Base-by-base conservation (phyloP, 2,888 invertebrate species). In the Torymus texanus region DNA sequence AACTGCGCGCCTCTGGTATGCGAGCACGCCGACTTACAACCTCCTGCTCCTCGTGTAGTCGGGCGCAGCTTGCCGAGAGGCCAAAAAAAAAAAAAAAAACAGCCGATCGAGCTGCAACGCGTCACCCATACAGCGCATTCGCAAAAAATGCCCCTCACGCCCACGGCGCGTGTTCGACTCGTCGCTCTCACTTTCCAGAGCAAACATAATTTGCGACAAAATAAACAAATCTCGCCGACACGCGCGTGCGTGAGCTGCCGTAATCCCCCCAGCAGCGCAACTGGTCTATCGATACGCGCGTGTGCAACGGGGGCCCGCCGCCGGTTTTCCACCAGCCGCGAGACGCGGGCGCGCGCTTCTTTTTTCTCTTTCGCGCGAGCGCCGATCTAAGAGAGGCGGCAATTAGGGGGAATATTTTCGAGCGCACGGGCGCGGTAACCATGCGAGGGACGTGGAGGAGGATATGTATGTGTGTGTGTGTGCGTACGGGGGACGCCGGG, bases 391-490 rank as follows among this genome's bases (percentile, higher is more conserved):
- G 41, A 41, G 41, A 41, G 29, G 24, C 67, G 51, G 65, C 13
- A 62, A 75, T 71, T 21, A 66, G 65, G 62, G 59, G 55, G 65
- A 65, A 65, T 53, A 79, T 75, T 75, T 71, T 41, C 41, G 21
- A 21, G 21, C 1, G 21, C 62, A 29, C 72, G 62, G 13, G 74
- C 78, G 76, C 72, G 16, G 58, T 56, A 75, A 67, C 72, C 74
- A 76, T 78, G 14, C 21, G 18, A 29, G 58, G 41, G 63, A 21
- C 21, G 75, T 50, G 53, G 59, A 21, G 18, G 66, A 68, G 29
- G 29, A 41, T 8, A 1, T 41, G 41, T 58, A 73, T 51, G 18
- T 55, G 29, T 21, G 21, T 55, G 29, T 55, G 29, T 21, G 21
- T 55, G 29, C 16, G 53, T 70, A 21, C 41, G 41, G 3, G 21